Percentiles rank a stretch among this genome's conserved stretches.
phyloP scores from a whole-genome alignment of 2,888 invertebrate genomes.

The Eupithecia dodoneata region DNA sequence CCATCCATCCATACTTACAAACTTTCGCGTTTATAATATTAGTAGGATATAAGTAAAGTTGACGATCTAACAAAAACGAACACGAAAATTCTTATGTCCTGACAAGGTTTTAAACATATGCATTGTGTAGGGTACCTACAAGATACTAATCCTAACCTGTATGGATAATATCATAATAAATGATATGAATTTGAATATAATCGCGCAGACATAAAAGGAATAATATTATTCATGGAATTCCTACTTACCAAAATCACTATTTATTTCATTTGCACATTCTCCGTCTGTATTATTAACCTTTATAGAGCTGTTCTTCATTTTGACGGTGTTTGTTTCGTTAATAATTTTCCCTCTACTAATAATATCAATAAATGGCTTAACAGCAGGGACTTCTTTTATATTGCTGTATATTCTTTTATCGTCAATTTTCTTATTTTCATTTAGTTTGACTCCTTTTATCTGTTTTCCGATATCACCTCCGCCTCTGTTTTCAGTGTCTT shows the following conservation, averaged over 20 bases:
- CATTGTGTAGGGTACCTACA: no score
- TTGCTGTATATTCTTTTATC: not conserved
- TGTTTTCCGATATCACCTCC: not conserved
- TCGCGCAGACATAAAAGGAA: no score
- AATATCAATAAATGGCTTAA: not conserved
- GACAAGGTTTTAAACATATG: no score
- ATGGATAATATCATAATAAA: no score
- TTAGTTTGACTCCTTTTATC: not conserved
- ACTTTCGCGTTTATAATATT: no score
- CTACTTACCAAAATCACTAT: not conserved
- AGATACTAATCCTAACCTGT: no score
- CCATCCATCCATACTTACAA: no score
- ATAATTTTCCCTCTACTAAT: not conserved
- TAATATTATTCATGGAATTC: not conserved
- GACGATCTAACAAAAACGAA: no score
- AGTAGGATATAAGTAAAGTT: no score
- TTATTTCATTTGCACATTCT: not conserved
- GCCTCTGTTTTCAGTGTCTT: not conserved
- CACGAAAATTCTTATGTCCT: no score
- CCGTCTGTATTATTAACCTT: not conserved
- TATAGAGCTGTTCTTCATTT: not conserved
- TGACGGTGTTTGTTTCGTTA: not conserved
- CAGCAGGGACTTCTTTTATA: not conserved
- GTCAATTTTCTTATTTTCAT: conserved; percentile 1
- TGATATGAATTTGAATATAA: no score